These are phyloP conservation scores for Drosophila tristis DNA, from an alignment of 1,140 invertebrate genomes.

Conservation along the genomic window DNA sequence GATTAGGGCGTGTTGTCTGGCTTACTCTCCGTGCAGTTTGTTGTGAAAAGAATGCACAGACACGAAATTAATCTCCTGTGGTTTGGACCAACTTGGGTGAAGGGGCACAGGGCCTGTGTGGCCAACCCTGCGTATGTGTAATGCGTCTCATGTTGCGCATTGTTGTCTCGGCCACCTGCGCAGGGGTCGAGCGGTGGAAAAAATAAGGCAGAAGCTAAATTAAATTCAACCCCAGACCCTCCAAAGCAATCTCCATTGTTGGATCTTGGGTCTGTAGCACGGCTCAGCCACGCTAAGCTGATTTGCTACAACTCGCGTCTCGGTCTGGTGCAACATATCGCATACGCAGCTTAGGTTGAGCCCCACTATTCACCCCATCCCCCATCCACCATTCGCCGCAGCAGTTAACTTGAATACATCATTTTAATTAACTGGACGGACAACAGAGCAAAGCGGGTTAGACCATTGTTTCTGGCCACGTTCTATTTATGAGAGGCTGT, in stretches of 20 bases:
- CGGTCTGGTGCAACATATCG: constrained; percentile 41
- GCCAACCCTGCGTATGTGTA: constrained; percentile 72
- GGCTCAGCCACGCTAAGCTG: constrained; percentile 72
- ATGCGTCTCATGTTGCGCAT: constrained; percentile 54
- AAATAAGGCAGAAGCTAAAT: constrained; percentile 69
- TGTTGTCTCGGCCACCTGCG: constrained; percentile 26
- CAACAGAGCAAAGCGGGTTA: not conserved
- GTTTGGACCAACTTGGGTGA: constrained; percentile 35
- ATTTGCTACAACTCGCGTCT: constrained; percentile 41
- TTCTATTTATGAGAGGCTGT: too few species aligned
- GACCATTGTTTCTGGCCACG: too few species aligned
- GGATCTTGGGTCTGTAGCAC: constrained; percentile 16
- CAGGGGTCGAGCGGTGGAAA: constrained; percentile 11
- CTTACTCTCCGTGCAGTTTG: constrained; percentile 18
- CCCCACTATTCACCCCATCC: constrained; percentile 7
- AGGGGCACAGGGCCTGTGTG: constrained; percentile 20
- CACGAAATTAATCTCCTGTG: constrained; percentile 79
- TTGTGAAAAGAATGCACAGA: constrained; percentile 67
- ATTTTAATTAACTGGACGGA: constrained; percentile 66
- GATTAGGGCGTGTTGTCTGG: constrained; percentile 57
- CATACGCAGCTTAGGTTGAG: constrained; percentile 46
- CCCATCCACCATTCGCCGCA: constrained; percentile 50
- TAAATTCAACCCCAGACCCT: constrained; percentile 51
- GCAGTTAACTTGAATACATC: constrained; percentile 58
- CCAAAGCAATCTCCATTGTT: constrained; percentile 48